Conservation (phyloP, 2,797 vertebrate genomes). For the Buceros bicornis region DNA sequence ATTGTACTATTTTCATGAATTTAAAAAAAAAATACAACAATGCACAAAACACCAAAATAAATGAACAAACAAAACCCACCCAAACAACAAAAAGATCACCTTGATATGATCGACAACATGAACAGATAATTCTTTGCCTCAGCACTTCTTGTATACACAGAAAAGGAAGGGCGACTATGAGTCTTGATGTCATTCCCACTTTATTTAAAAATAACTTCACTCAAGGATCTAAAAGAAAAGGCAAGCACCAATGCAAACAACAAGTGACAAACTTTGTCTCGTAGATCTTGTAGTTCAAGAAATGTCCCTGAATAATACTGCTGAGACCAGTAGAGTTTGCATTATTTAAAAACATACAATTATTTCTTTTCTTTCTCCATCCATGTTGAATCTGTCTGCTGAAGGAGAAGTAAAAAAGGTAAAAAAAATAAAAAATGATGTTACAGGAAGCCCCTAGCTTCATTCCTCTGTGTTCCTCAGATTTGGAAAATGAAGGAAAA, state of each 20-base stretch:
- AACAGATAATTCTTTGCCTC: neutral
- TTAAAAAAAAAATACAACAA: neutral
- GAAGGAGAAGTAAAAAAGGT: neutral
- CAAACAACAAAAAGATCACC: neutral
- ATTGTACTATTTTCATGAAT: neutral
- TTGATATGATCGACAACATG: neutral
- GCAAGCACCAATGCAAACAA: neutral
- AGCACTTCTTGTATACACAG: neutral
- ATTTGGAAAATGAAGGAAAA: neutral
- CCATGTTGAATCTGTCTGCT: neutral
- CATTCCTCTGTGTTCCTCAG: neutral
- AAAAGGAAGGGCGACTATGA: neutral
- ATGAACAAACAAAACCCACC: neutral
- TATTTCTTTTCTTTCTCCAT: neutral
- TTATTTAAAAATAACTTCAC: slow-evolving; percentile 1
- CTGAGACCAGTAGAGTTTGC: neutral
- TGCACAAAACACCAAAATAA: neutral
- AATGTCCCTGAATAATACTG: neutral
- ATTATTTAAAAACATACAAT: neutral
- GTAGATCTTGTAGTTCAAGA: neutral
- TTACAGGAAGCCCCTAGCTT: neutral
- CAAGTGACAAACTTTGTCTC: neutral
- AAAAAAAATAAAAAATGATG: neutral
- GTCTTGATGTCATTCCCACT: neutral
- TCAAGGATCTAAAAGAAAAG: neutral